Conservation (phyloP, 2,888 invertebrate species). For the Dendrolimus pini region DNA sequence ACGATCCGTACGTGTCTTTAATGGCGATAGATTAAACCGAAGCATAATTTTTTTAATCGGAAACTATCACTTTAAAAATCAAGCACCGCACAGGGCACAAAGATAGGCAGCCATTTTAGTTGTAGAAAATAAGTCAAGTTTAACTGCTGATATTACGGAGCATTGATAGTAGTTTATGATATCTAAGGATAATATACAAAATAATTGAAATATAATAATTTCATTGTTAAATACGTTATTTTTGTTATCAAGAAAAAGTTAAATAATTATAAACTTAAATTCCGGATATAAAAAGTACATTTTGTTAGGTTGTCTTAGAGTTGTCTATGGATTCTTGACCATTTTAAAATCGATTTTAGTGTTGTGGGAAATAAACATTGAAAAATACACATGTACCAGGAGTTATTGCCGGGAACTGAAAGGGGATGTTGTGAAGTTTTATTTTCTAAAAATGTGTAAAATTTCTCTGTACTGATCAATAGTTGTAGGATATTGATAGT, state of each 20-base stretch:
- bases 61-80: constrained; percentile 22
- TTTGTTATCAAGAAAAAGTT: too few relatives aligned
- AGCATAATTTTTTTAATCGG: constrained; percentile 17
- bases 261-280: too few relatives aligned
- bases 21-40: not conserved
- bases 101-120: constrained; percentile 19
- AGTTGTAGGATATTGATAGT: too few relatives aligned
- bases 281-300: not conserved
- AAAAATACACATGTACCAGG: not conserved
- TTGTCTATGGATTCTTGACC: not conserved
- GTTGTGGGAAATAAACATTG: not conserved
- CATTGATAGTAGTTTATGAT: too few relatives aligned
- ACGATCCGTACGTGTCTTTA: not conserved
- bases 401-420: not conserved
- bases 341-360: not conserved
- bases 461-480: too few relatives aligned
- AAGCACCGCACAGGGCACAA: constrained; percentile 23
- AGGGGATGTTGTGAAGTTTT: too few relatives aligned
- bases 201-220: too few relatives aligned
- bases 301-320: not conserved
- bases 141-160: not conserved
- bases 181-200: too few relatives aligned
- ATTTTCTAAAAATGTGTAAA: too few relatives aligned
- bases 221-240: too few relatives aligned
- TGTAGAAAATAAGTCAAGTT: not conserved